Evolutionary conservation across 2,113 vertebrate species (phyloP), one percentile per base, ranked within the genome.

Genomic region (Pseudopodoces humilis): DNA sequence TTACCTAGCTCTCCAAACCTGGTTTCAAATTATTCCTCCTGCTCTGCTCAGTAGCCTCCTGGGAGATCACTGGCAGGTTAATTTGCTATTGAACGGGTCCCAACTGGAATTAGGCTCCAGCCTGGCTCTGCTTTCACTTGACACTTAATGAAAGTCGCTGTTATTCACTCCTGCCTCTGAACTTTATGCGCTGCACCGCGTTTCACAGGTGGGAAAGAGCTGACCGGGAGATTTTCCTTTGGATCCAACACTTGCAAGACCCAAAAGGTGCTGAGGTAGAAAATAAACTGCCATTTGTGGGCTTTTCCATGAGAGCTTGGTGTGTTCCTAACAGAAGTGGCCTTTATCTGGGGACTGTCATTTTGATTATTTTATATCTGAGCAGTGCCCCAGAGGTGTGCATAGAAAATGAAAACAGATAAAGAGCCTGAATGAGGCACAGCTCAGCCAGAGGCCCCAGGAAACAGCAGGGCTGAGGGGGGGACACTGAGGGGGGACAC

Each of bases 291-390:
- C 52, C 46, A 24, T 85, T 88, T 86, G 71, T 94, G 46, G 83
- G 82, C 67, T 86, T 63, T 74, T 59, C 55, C 96, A 86, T 22
- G 33, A 77, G 90, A 82, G 47, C 76, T 59, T 18, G 56, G 86
- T 28, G 86, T 78, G 64, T 41, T 93, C 72, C 76, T 56, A 47
- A 16, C 88, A 86, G 63, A 81, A 96, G 94, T 95, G 95, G 94
- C 95, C 95, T 97, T 96, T 95, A 96, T 95, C 94, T 94, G 92
- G 95, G 95, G 95, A 94, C 94, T 97, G 96, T 95, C 96, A 90
- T 59, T 92, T 43, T 95, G 94, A 96, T 96, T 93, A 96, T 96
- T 96, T 95, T 83, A 65, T 92, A 30, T 74, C 92, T 62, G 86
- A 78, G 37, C 92, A 83, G 92, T 95, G 95, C 95, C 96, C 92